Evolutionary conservation across 1,140 invertebrate species (phyloP), one percentile per base, ranked within the genome.

Genomic region (Sycophila sp.): DNA sequence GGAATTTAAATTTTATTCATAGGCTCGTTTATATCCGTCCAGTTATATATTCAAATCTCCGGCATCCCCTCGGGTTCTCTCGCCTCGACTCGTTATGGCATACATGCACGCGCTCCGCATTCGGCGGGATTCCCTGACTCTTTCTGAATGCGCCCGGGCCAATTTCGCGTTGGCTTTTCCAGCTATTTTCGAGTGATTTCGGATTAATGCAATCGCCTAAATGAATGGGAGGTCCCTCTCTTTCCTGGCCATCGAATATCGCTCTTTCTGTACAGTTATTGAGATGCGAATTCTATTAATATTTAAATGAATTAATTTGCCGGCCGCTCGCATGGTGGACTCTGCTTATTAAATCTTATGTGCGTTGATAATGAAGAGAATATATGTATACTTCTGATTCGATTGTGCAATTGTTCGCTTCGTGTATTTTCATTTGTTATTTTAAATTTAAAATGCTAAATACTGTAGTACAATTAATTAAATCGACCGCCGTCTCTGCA

Each of bases 1-100:
- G 76, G 73, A 66, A 78, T 78, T 78, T 74, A 78, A 78, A 78
- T 78, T 78, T 78, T 78, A 78, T 78, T 78, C 77, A 76, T 78
- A 75, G 77, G 71, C 49, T 76, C 72, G 73, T 74, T 78, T 72
- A 76, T 76, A 78, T 74, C 70, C 74, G 67, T 66, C 63, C 76
- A 74, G 73, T 78, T 78, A 76, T 78, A 74, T 72, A 78, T 78
- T 78, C 75, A 78, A 78, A 76, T 78, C 76, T 69, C 70, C 69
- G 68, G 71, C 64, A 68, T 2, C 17, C n/a, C n/a, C n/a, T n/a
- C n/a, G n/a, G n/a, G n/a, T 73, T 75, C 72, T 53, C 32, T 15
- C 38, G 40, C 38, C 34, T 17, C 19, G 62, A 24, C 24, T 60
- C 66, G 66, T 60, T 69, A 69, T 69, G n/a, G n/a, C n/a, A 49